phyloP scores from a whole-genome alignment of 2,797 vertebrate genomes.

The Odontamblyopus lacepedii region DNA sequence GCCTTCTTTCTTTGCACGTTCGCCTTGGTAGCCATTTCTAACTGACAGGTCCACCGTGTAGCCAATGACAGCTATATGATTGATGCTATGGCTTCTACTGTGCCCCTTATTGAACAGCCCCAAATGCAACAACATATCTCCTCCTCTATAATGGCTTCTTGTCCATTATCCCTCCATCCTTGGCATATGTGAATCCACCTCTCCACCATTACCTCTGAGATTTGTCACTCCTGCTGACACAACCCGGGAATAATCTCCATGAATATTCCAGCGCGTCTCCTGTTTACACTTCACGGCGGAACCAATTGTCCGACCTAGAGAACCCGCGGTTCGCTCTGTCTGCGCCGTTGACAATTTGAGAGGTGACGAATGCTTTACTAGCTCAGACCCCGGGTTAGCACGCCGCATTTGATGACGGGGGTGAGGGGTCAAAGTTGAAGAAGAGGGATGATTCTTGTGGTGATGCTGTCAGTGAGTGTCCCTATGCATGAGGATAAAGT shows the following conservation, averaged over 20 bases:
- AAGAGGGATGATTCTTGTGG: constrained; percentile 41
- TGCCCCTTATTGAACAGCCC: constrained; percentile 27
- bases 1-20: too few species aligned
- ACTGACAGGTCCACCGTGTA: too few species aligned
- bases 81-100: constrained; percentile 34
- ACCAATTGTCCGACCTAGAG: constrained; percentile 46
- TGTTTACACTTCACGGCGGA: constrained; percentile 46
- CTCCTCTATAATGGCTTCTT: constrained; percentile 40
- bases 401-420: background rate
- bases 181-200: constrained; percentile 29
- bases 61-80: constrained; percentile 34
- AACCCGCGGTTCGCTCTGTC: constrained; percentile 45
- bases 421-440: constrained; percentile 44
- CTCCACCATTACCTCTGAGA: constrained; percentile 45
- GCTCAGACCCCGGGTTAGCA: background rate
- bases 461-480: constrained; percentile 53
- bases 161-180: constrained; percentile 41
- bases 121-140: constrained; percentile 50
- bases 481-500: constrained; percentile 55
- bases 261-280: constrained; percentile 55
- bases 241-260: constrained; percentile 60
- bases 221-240: constrained; percentile 52
- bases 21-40: too few species aligned
- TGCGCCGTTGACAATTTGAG: constrained; percentile 28
- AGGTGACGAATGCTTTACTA: background rate